Evolutionary conservation across 2,797 vertebrate species (phyloP).

Genomic region (Pyrocephalus nanus): DNA sequence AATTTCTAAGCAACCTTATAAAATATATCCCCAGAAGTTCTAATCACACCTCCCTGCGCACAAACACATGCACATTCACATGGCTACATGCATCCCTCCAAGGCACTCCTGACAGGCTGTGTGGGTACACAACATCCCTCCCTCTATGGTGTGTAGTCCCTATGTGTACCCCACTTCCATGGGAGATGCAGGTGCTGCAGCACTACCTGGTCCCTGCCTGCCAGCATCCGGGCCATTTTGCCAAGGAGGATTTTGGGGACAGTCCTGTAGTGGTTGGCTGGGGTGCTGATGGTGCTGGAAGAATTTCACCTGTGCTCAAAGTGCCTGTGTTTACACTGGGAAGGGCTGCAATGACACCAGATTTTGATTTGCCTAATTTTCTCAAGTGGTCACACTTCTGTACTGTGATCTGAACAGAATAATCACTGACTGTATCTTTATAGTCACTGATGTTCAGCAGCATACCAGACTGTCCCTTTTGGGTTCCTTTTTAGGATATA

Average conservation of each 20-base stretch:
- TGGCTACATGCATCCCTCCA: fast-evolving
- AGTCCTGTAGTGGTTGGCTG: not conserved
- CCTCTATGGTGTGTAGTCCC: not conserved
- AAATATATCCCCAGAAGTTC: not conserved
- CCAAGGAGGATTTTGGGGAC: not conserved
- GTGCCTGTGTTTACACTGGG: not conserved
- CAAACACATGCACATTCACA: not conserved
- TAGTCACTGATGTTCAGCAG: not conserved
- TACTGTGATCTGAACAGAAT: not conserved
- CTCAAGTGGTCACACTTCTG: not conserved
- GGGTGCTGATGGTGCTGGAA: not conserved
- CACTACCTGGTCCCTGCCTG: fast-evolving
- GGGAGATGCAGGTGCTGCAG: not conserved
- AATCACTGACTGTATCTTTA: not conserved
- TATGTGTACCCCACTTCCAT: fast-evolving
- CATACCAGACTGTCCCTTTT: not conserved
- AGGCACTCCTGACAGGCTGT: not conserved
- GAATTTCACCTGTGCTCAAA: not conserved
- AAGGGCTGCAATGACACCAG: not conserved
- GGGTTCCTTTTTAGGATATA: not conserved
- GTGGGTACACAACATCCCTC: not conserved
- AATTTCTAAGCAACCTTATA: not conserved
- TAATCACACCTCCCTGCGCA: fast-evolving
- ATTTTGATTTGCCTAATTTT: not conserved
- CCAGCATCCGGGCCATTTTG: not conserved